Conservation (phyloP, 2,113 vertebrate species). For the Ochotona curzoniae region DNA sequence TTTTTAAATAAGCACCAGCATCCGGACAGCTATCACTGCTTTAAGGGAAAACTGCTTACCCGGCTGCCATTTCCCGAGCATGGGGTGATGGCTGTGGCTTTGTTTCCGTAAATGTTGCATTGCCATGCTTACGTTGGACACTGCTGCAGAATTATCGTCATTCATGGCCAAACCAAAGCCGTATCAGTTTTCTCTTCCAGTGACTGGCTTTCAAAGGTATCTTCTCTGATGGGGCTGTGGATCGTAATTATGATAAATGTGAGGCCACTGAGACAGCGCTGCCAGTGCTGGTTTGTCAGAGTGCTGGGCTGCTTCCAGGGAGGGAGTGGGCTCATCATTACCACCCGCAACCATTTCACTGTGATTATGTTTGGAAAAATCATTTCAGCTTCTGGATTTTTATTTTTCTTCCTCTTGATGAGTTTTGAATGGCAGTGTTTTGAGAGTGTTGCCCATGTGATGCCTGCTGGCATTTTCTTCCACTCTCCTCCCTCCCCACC, state of each 20-base stretch:
- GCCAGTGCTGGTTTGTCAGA: conserved; percentile 56
- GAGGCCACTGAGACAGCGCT: neutral
- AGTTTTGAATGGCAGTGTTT: neutral
- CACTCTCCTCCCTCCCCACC: neutral
- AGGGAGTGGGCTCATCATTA: neutral
- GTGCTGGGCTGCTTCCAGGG: neutral
- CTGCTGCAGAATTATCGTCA: conserved; percentile 32
- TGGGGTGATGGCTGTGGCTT: neutral
- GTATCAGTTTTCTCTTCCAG: conserved; percentile 34
- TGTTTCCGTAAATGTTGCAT: conserved; percentile 43
- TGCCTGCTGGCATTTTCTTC: neutral
- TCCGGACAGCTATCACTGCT: conserved; percentile 57
- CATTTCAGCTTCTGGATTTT: neutral
- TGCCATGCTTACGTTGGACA: neutral
- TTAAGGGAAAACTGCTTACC: conserved; percentile 66
- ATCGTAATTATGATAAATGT: conserved; percentile 61
- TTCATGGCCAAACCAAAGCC: neutral
- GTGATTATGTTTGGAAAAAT: conserved; percentile 38
- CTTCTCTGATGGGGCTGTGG: conserved; percentile 20
- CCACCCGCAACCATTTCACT: neutral
- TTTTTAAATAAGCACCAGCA: conserved; percentile 66
- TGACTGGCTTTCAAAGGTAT: conserved; percentile 29
- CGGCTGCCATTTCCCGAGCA: neutral
- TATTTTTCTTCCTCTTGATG: conserved; percentile 17
- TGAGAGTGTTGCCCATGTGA: neutral